Evolutionary conservation across 2,113 vertebrate species (phyloP), one percentile per base, ranked within the genome.

Genomic region (Lamprologus callipterus): DNA sequence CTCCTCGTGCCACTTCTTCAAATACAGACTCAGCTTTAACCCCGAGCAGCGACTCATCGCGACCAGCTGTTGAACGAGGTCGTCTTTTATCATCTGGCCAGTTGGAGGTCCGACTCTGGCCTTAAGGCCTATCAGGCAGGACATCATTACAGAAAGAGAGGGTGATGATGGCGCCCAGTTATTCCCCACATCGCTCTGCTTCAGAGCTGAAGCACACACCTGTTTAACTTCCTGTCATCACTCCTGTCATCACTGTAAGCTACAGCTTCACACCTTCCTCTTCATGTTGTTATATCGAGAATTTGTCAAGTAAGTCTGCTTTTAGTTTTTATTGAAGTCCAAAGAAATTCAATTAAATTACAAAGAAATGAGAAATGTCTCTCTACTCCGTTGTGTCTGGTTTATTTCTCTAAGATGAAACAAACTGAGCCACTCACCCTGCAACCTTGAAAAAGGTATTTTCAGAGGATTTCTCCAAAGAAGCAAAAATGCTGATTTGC

Each of bases 1-100:
- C 21, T 31, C 23, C 53, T 70, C n/a, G 12, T 17, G 12, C 21
- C 35, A 40, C n/a, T 40, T 70, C 35, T 70, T 40, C 63, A 40
- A 40, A 82, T n/a, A 60, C 5, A 68, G 70, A 19, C 70, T 47
- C 23, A 40, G 78, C 53, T 55, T 87, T 75, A 58, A 78, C 63
- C 35, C 55, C 1, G 28, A 85, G 80, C 35, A 40, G 40, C 45
- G 81, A 89, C 75, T 85, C 86, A 86, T 26, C 28, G 9, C 54
- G 68, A 85, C 81, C 28, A 82, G 81, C 75, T 83, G 81, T 55
- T 9, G 31, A 85, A 90, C 79, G 81, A 91, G 65, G 16, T 84
- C n/a, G 28, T 85, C n/a, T n/a, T n/a, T n/a, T n/a, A n/a, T n/a
- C n/a, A n/a, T n/a, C n/a, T n/a, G n/a, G n/a, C n/a, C 80, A 81